A percentile compares a stretch with the other conserved stretches of the same genome.
Evolutionary conservation across 1,140 invertebrate species (phyloP).

Genomic region (Babylonia areolata): DNA sequence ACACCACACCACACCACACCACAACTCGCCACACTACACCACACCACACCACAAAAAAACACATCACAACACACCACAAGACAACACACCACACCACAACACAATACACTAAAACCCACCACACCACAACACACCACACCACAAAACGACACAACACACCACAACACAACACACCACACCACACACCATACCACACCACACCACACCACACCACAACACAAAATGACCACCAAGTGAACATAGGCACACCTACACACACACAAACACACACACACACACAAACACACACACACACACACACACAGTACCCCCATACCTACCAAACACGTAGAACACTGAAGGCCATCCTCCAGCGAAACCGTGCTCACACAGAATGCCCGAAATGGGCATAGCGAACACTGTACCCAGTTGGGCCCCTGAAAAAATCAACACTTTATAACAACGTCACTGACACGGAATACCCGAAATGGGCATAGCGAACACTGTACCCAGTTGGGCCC

Average conservation of each 20-base stretch:
- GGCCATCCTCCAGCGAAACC: slow-evolving; percentile 83
- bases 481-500: slow-evolving; percentile 54
- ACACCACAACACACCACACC: too few relatives aligned
- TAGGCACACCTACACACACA: background rate
- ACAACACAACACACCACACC: too few relatives aligned
- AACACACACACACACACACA: background rate
- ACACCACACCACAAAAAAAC: too few relatives aligned
- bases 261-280: background rate
- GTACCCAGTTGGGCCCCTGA: slow-evolving; percentile 45
- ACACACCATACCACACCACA: too few relatives aligned
- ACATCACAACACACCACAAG: too few relatives aligned
- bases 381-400: slow-evolving; percentile 73
- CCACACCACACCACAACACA: background rate
- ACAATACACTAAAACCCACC: too few relatives aligned
- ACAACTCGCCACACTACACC: too few relatives aligned
- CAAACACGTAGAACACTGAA: slow-evolving; percentile 85
- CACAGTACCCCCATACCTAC: slow-evolving; percentile 12
- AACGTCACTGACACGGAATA: slow-evolving; percentile 62
- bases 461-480: slow-evolving; percentile 74
- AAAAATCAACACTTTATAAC: too few relatives aligned
- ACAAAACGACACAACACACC: too few relatives aligned
- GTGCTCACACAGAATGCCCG: slow-evolving; percentile 75
- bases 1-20: too few relatives aligned
- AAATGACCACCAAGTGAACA: background rate
- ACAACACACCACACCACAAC: too few relatives aligned